These are phyloP conservation scores for Anguilla megastoma DNA, from an alignment of 2,797 vertebrate species.

Conservation along the genomic window DNA sequence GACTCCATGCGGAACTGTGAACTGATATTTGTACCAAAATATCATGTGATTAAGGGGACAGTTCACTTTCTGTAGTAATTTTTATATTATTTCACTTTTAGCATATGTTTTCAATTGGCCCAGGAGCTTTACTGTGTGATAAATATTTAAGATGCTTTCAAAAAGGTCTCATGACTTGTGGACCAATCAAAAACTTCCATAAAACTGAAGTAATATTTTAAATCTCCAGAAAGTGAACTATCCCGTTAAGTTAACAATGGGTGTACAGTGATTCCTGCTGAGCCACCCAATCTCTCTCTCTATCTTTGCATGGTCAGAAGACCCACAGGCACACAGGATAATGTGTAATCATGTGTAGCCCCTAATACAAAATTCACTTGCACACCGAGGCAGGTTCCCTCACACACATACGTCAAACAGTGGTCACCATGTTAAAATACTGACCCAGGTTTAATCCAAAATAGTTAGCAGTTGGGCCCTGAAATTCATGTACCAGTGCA, in stretches of 20 bases:
- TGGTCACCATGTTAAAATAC: not conserved
- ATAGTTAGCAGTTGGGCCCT: not conserved
- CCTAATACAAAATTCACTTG: not conserved
- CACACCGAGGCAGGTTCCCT: not conserved
- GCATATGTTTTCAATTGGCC: no score
- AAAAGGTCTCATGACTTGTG: not conserved
- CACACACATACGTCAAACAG: not conserved
- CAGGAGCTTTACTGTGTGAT: no score
- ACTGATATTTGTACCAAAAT: not conserved
- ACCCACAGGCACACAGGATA: not conserved
- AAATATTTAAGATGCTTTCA: not conserved
- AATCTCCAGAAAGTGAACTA: not conserved
- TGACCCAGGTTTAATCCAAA: not conserved
- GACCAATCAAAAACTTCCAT: not conserved
- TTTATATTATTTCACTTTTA: not conserved
- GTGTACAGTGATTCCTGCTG: not conserved
- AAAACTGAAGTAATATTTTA: not conserved
- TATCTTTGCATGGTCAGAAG: not conserved
- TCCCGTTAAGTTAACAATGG: not conserved
- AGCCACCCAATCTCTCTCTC: not conserved
- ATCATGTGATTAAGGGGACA: not conserved
- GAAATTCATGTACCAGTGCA: not conserved
- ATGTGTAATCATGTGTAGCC: not conserved
- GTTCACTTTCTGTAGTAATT: not conserved
- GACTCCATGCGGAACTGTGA: conserved; percentile 38